phyloP scores from a whole-genome alignment of 2,888 invertebrate species.

The Subacronicta megacephala region DNA sequence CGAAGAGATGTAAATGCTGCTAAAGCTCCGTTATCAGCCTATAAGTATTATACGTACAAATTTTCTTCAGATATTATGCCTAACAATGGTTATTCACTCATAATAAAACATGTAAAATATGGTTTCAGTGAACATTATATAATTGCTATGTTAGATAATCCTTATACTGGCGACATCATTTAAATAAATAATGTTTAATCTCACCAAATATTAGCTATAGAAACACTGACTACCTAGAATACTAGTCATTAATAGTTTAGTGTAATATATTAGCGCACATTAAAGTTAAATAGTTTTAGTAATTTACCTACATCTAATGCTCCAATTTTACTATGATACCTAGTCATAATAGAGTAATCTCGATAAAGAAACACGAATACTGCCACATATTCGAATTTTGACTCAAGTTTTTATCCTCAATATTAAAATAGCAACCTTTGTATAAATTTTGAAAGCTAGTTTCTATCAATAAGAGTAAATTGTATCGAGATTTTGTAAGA shows the following conservation, averaged over 20 bases:
- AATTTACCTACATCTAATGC: conserved; percentile 40
- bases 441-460: conserved; percentile 55
- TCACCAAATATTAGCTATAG: conserved; percentile 56
- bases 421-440: conserved; percentile 58
- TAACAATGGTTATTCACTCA: too few relatives aligned
- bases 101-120: too few relatives aligned
- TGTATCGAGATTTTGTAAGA: conserved; percentile 65
- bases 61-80: too few relatives aligned
- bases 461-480: conserved; percentile 56
- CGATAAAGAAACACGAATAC: conserved; percentile 67
- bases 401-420: conserved; percentile 71
- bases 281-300: conserved; percentile 53
- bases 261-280: conserved; percentile 68
- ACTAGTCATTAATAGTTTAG: conserved; percentile 60
- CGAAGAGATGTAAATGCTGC: too few relatives aligned
- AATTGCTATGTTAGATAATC: conserved; percentile 34
- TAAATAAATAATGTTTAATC: conserved; percentile 39
- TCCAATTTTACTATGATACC: conserved; percentile 47
- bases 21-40: neutral
- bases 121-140: neutral
- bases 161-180: conserved; percentile 34
- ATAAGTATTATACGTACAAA: too few relatives aligned
- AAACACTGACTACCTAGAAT: conserved; percentile 55
- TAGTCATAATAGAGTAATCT: conserved; percentile 66
- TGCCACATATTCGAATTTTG: conserved; percentile 84